phyloP scores from a whole-genome alignment of 2,113 vertebrate species.

The Nestor notabilis region DNA sequence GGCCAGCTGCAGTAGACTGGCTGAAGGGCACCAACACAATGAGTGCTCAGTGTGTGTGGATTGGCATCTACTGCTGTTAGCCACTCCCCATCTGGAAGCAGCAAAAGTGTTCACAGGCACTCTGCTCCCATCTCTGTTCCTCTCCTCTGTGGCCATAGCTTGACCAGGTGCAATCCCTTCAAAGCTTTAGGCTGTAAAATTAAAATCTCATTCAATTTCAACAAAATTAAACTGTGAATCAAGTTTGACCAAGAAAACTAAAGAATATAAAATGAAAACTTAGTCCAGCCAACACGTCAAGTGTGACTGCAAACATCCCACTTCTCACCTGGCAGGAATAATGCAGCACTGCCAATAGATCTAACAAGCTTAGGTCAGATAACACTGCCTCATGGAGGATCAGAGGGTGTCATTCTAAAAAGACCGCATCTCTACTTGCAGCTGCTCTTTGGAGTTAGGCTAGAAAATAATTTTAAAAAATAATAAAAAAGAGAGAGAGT shows the following conservation, averaged over 20 bases:
- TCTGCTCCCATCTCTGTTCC: background rate
- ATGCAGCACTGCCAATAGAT: background rate
- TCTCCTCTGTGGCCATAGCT: background rate
- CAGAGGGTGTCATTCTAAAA: background rate
- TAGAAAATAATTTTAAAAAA: background rate
- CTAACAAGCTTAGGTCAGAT: background rate
- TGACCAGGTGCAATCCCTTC: fast-evolving
- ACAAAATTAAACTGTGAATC: background rate
- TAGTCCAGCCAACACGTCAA: background rate
- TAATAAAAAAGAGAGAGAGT: background rate
- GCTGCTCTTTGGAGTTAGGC: background rate
- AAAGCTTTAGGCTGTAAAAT: background rate
- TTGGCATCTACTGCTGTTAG: fast-evolving
- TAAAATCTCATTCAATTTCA: background rate
- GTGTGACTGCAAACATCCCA: background rate
- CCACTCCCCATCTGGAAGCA: background rate
- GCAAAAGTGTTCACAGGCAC: background rate
- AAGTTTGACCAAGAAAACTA: background rate
- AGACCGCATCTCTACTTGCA: background rate
- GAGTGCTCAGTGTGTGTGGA: background rate
- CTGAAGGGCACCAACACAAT: background rate
- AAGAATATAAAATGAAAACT: background rate
- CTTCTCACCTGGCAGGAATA: background rate
- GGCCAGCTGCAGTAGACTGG: background rate
- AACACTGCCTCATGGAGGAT: background rate